Base-by-base conservation (phyloP, 2,797 vertebrate species). In the Chelmon rostratus region DNA sequence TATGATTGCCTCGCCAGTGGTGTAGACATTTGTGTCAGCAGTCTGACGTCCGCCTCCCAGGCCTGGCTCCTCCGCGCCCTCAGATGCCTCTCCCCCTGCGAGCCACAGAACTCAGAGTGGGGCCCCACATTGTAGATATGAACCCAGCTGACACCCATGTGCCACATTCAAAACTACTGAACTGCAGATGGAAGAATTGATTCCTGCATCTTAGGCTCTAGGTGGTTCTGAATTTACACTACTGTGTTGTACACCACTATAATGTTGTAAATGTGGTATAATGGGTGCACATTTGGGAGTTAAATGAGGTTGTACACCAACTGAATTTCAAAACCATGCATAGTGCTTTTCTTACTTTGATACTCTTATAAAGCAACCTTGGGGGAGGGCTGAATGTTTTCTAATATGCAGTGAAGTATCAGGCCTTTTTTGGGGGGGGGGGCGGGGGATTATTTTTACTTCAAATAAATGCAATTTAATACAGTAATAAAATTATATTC, bases 11-110 rank as follows among this genome's bases (percentile, higher is more conserved):
- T 86, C 83, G 83, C 87, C 74, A 77, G 87, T 74, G 69, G 71
- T 79, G 89, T 87, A 86, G 86, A 88, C 79, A 61, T 90, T 88
- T 90, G 81, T 93, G 93, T 94, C 91, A 93, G 92, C 89, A 93
- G 77, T 94, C 85, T 91, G 84, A 81, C 80, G 47, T 79, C 78
- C 18, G 83, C 88, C 81, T 57, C 68, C 68, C 67, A 52, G 63
- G 73, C 69, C 72, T 76, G 68, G n/a, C 81, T 73, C 68, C 81
- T 80, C 84, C 54, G 3, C 44, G 79, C 58, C 79, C 83, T 84
- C 85, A 79, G 76, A 88, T 91, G 62, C 78, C 86, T 82, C 61
- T 63, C 81, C 73, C 82, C 73, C 82, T 73, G 25, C 6, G 10
- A 59, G 72, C 82, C 67, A 84, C 70, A 70, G 46, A 71, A 63